Evolutionary conservation across 2,113 vertebrate genomes (phyloP), one percentile per base, ranked within the genome.

Genomic region (Benitochromis conjunctus): DNA sequence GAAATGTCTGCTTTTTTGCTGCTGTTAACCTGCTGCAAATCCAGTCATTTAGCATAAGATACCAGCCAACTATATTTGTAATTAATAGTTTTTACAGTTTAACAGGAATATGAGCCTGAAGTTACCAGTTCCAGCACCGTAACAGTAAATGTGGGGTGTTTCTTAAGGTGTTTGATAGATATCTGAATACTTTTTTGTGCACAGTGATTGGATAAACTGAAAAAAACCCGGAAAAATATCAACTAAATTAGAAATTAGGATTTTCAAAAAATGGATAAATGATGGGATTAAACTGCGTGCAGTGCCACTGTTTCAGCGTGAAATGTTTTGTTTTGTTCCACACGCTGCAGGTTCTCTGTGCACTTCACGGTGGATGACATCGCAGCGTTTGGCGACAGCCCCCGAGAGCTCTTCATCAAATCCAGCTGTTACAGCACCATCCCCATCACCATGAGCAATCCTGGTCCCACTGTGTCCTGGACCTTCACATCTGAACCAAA

Each of bases 401-500:
- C 89, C 58, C 95, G 96, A 88, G 98, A 99, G 86, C 97, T 99
- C 16, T 99, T 99, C 79, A 97, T 99, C 89, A 97, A 97, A 83
- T 98, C 98, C 78, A 97, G 97, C 84, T 98, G 97, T 91, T 99
- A 98, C 95, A 98, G 98, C 91, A 90, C 96, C 80, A 96, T 99
- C 94, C 94, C 96, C 81, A 96, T 99, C 93, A 96, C 93, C 0
- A 92, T 97, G 87, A 87, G 88, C 5, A 93, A 95, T 43, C 84
- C 94, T 0, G 98, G 98, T 4, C 94, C 97, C 55, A 97, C 97
- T n/a, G 96, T 99, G 82, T 95, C 94, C 92, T 99, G 98, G 98
- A 96, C 97, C 55, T 99, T 99, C 93, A 98, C 98, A 57, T 99
- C 98, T 0, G 97, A 98, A 43, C 98, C 98, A 78, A 99, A 99